phyloP scores from a whole-genome alignment of 1,140 invertebrate species.

The Zaprionus ornatus region DNA sequence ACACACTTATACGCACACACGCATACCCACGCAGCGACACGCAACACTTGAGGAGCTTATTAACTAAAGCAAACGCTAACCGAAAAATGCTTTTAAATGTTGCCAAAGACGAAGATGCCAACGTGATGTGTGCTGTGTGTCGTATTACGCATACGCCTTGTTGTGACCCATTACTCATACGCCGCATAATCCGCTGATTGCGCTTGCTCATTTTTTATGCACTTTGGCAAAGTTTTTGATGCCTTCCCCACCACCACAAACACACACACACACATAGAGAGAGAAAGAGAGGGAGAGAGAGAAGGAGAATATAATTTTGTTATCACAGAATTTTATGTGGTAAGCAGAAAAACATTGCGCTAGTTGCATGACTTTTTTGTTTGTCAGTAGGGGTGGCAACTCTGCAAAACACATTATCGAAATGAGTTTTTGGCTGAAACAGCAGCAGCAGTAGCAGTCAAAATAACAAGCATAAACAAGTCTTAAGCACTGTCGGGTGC shows the following conservation, averaged over 20 bases:
- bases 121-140: slow-evolving; percentile 33
- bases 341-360: slow-evolving; percentile 8
- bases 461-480: slow-evolving; percentile 49
- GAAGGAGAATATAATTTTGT: slow-evolving; percentile 39
- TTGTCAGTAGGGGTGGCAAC: not conserved
- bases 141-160: slow-evolving; percentile 41
- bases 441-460: slow-evolving; percentile 24
- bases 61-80: slow-evolving; percentile 37
- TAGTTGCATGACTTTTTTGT: slow-evolving; percentile 13
- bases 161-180: slow-evolving; percentile 34
- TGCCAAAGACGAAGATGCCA: slow-evolving; percentile 8
- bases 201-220: slow-evolving; percentile 47
- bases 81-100: slow-evolving; percentile 53
- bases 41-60: slow-evolving; percentile 45
- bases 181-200: slow-evolving; percentile 50
- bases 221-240: slow-evolving; percentile 39
- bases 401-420: slow-evolving; percentile 48
- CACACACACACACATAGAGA: not conserved
- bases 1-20: slow-evolving; percentile 22
- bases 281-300: not conserved
- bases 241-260: not conserved
- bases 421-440: slow-evolving; percentile 51
- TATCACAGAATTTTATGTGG: slow-evolving; percentile 41
- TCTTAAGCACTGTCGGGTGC: slow-evolving; percentile 33
- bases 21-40: slow-evolving; percentile 18